These are phyloP conservation scores for Eupithecia subumbrata DNA, from an alignment of 2,888 invertebrate genomes.

Conservation along the genomic window DNA sequence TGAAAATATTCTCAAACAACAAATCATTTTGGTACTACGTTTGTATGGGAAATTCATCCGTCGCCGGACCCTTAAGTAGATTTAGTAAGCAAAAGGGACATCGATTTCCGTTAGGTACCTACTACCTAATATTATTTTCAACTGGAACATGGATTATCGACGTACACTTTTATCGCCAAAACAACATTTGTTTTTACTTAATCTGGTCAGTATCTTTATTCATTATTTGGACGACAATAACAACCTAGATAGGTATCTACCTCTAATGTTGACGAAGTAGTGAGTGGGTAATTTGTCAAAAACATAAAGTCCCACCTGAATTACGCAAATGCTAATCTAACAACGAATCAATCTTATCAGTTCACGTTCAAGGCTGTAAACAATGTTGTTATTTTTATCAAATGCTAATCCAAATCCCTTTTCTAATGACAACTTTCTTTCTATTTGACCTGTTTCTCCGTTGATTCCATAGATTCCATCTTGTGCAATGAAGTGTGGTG, in stretches of 20 bases:
- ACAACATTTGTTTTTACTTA: background rate
- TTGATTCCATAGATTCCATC: constrained; percentile 63
- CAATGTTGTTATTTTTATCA: constrained; percentile 63
- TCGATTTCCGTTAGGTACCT: too few relatives aligned
- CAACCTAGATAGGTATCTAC: background rate
- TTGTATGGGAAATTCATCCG: too few relatives aligned
- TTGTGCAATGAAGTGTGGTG: constrained; percentile 59
- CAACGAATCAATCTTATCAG: constrained; percentile 55
- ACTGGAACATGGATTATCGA: background rate
- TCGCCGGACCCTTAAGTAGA: too few relatives aligned
- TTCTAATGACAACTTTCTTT: constrained; percentile 51
- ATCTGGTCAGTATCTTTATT: background rate
- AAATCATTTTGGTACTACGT: too few relatives aligned
- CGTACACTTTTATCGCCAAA: background rate
- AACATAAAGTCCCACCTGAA: background rate
- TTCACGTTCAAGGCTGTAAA: constrained; percentile 65
- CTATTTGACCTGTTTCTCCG: constrained; percentile 49
- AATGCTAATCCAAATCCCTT: constrained; percentile 66
- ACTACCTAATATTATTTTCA: background rate
- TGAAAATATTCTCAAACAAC: too few relatives aligned
- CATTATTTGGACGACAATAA: background rate
- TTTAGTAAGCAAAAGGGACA: too few relatives aligned
- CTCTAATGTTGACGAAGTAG: background rate
- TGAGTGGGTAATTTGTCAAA: background rate
- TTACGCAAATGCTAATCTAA: constrained; percentile 22